These are phyloP conservation scores for Cydia pomonella DNA, from an alignment of 1,140 invertebrate genomes.

Conservation along the genomic window DNA sequence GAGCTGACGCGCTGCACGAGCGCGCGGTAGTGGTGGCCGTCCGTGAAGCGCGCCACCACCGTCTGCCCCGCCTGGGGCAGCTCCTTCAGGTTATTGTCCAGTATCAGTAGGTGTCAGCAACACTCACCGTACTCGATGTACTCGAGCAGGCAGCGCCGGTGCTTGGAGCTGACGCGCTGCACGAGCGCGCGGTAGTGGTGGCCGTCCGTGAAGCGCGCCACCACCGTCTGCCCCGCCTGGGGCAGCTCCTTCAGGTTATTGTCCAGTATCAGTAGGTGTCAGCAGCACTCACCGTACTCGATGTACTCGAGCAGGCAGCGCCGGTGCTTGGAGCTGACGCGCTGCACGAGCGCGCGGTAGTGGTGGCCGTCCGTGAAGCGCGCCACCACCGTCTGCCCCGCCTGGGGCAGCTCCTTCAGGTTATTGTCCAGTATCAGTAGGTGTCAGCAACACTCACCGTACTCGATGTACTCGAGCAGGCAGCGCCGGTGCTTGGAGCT, in stretches of 20 bases:
- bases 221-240: too few relatives aligned
- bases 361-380: background rate
- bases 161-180: background rate
- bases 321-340: background rate
- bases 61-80: background rate
- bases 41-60: background rate
- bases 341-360: background rate
- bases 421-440: too few relatives aligned
- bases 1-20: background rate
- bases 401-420: conserved; percentile 29
- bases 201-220: background rate
- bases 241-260: conserved; percentile 39
- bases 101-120: too few relatives aligned
- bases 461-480: too few relatives aligned
- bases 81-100: too few relatives aligned
- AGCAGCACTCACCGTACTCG: background rate
- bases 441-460: too few relatives aligned
- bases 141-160: background rate
- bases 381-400: too few relatives aligned
- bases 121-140: background rate
- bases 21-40: too few relatives aligned
- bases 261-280: too few relatives aligned
- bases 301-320: background rate
- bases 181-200: background rate
- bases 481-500: too few relatives aligned